A percentile compares a stretch with the other conserved stretches of the same genome.
These are phyloP conservation scores for Diabrotica undecimpunctata DNA, from an alignment of 1,140 invertebrate species.

Conservation along the genomic window DNA sequence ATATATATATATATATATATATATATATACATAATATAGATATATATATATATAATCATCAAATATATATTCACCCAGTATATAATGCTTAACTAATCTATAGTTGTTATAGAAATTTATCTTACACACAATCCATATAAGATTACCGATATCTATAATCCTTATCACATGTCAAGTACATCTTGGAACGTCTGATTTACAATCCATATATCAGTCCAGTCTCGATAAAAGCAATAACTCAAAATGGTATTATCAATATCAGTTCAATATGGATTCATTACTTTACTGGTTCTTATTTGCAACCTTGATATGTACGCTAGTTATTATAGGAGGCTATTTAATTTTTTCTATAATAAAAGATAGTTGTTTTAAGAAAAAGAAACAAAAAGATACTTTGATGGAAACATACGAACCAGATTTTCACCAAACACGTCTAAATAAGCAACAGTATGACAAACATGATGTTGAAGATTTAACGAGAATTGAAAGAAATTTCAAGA, in stretches of 20 bases:
- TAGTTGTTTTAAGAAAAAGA: slow-evolving; percentile 3
- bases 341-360: slow-evolving; percentile 18
- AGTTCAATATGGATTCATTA: slow-evolving; percentile 23
- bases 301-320: slow-evolving; percentile 22
- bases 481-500: slow-evolving; percentile 17
- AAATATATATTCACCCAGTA: no score
- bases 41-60: no score
- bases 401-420: not conserved
- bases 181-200: no score
- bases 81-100: no score
- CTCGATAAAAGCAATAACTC: no score
- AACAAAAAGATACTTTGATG: not conserved
- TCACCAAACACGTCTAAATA: not conserved
- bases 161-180: no score
- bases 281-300: slow-evolving; percentile 29
- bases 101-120: no score
- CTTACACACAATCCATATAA: no score
- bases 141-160: no score
- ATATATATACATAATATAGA: no score
- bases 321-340: slow-evolving; percentile 23
- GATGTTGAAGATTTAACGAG: slow-evolving; percentile 29
- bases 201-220: no score
- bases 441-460: slow-evolving; percentile 18
- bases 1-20: no score
- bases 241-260: not conserved